Conservation (phyloP, 2,797 vertebrate species). For the Carduelis carduelis region DNA sequence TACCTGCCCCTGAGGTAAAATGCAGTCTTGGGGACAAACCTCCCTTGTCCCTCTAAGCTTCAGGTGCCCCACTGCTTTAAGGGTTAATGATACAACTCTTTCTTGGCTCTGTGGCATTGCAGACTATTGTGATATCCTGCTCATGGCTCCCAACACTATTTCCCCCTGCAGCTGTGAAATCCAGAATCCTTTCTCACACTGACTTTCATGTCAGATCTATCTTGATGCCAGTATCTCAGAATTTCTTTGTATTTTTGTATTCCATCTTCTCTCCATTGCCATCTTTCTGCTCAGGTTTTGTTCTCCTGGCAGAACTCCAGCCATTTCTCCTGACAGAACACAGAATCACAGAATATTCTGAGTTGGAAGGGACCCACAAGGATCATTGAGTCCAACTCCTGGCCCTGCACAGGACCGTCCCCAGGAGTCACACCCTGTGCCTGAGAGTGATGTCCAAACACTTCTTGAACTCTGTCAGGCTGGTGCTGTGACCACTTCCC, state of each 20-base stretch:
- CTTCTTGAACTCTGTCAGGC: neutral
- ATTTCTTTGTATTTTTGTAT: neutral
- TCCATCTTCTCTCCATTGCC: neutral
- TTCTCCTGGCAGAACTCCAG: neutral
- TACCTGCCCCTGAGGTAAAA: neutral
- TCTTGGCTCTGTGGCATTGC: neutral
- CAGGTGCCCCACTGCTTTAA: neutral
- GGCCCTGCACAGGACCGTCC: neutral
- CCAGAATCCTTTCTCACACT: neutral
- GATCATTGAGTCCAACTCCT: neutral
- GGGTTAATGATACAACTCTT: neutral
- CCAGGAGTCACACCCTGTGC: neutral
- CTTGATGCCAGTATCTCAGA: neutral
- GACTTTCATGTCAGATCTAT: neutral
- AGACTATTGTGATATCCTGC: neutral
- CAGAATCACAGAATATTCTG: neutral
- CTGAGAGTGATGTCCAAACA: rapidly evolving
- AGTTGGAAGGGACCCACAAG: neutral
- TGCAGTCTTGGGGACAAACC: neutral
- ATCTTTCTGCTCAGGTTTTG: neutral
- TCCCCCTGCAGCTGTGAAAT: neutral
- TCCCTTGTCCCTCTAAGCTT: neutral
- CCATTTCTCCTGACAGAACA: neutral
- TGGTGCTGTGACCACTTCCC: neutral
- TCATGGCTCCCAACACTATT: neutral